Percentiles rank a stretch among this genome's conserved stretches.
Evolutionary conservation across 2,797 vertebrate species (phyloP).

Genomic region (Premnoplex brunnescens): DNA sequence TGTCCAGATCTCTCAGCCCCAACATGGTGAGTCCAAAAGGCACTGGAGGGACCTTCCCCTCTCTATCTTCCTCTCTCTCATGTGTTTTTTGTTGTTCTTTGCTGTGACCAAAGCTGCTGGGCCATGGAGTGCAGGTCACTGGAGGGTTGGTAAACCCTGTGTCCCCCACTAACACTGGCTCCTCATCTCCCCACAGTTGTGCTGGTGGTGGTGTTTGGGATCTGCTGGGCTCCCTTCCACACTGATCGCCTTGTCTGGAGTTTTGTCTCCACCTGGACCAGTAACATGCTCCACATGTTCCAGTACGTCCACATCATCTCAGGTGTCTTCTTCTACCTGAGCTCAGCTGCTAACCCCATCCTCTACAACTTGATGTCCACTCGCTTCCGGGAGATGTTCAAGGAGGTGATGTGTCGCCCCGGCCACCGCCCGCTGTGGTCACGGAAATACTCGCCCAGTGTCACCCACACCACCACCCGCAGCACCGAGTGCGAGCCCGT

Average conservation of each 20-base stretch:
- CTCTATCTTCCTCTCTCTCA: background rate
- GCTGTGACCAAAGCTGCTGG: background rate
- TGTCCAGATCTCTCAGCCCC: background rate
- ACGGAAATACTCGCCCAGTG: constrained; percentile 77
- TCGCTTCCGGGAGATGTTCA: constrained; percentile 92
- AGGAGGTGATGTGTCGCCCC: constrained; percentile 84
- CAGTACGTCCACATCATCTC: constrained; percentile 88
- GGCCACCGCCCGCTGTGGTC: background rate
- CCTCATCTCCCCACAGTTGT: constrained; percentile 76
- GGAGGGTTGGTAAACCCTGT: fast-evolving
- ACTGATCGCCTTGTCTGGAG: constrained; percentile 93
- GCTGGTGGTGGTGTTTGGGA: constrained; percentile 90
- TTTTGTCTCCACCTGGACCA: constrained; percentile 83
- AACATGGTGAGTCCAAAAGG: background rate
- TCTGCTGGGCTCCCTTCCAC: constrained; percentile 97
- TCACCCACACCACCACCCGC: constrained; percentile 82
- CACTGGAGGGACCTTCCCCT: background rate
- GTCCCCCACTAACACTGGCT: background rate
- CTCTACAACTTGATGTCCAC: constrained; percentile 96
- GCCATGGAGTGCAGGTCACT: background rate
- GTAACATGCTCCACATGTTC: constrained; percentile 78
- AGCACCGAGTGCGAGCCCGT: constrained; percentile 83
- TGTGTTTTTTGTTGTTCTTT: background rate
- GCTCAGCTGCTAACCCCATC: constrained; percentile 90
- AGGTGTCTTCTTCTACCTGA: constrained; percentile 91